These are phyloP conservation scores for Saiga tatarica DNA, from an alignment of 2,113 vertebrate species.

Conservation along the genomic window DNA sequence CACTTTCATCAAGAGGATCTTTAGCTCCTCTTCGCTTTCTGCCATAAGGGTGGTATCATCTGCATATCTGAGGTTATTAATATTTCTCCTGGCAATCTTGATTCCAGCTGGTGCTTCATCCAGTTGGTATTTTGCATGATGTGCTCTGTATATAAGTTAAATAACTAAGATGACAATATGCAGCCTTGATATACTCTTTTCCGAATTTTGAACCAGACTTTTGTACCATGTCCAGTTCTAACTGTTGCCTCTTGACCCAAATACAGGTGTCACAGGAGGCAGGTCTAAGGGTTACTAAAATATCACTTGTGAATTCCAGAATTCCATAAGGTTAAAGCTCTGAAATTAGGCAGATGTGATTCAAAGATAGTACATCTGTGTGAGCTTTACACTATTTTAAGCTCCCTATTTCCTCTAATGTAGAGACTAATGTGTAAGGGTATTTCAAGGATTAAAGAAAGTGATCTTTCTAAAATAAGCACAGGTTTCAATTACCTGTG, in stretches of 20 bases:
- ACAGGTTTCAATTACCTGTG: neutral
- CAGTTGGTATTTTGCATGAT: neutral
- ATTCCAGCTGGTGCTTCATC: neutral
- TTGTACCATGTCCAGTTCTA: neutral
- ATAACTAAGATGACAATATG: neutral
- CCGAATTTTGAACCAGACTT: neutral
- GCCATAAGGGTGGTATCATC: neutral
- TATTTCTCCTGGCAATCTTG: neutral
- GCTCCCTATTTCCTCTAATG: neutral
- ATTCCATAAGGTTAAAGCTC: neutral
- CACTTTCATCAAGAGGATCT: neutral
- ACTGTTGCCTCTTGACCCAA: neutral
- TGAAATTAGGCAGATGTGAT: neutral
- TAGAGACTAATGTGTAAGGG: neutral
- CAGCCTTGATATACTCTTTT: neutral
- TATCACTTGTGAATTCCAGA: neutral
- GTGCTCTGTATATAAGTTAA: neutral
- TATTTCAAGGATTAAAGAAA: neutral
- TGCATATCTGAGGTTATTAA: neutral
- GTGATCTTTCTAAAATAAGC: neutral
- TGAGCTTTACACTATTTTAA: neutral
- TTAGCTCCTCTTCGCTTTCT: neutral
- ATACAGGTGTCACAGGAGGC: rapidly evolving
- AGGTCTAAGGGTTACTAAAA: neutral
- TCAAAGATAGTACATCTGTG: neutral